phyloP scores from a whole-genome alignment of 2,797 vertebrate genomes.

The Sebastes minor region DNA sequence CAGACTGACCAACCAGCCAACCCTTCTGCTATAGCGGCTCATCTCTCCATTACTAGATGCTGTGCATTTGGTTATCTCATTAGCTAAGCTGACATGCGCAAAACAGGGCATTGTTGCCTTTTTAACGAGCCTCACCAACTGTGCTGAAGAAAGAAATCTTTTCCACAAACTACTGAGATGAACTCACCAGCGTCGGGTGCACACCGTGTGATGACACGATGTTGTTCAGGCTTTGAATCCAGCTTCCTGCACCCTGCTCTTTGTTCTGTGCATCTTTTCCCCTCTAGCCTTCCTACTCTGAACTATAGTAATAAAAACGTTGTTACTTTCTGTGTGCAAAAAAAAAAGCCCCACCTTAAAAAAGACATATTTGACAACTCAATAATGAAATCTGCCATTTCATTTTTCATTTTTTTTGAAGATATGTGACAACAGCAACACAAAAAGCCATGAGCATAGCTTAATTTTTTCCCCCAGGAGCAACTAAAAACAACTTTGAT shows the following conservation, averaged over 20 bases:
- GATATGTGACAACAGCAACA: not conserved
- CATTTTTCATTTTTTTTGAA: not conserved
- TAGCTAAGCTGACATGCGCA: no score
- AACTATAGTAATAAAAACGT: not conserved
- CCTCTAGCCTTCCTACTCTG: not conserved
- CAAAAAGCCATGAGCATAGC: not conserved
- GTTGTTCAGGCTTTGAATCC: not conserved
- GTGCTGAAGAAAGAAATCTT: no score
- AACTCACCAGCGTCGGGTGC: rapidly evolving
- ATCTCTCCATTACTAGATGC: no score
- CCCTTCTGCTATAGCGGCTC: rapidly evolving
- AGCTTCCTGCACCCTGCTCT: not conserved
- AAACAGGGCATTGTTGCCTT: no score
- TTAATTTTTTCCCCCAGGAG: not conserved
- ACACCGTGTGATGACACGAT: not conserved
- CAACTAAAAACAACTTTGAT: not conserved
- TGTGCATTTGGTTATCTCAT: no score
- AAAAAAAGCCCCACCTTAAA: no score
- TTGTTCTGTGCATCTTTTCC: not conserved
- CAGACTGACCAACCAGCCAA: no score
- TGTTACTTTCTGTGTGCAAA: not conserved
- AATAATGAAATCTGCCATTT: not conserved
- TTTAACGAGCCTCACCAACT: no score
- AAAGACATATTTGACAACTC: not conserved
- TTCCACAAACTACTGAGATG: no score